Evolutionary conservation across 2,888 invertebrate species (phyloP).

Genomic region (Chirona hameri): DNA sequence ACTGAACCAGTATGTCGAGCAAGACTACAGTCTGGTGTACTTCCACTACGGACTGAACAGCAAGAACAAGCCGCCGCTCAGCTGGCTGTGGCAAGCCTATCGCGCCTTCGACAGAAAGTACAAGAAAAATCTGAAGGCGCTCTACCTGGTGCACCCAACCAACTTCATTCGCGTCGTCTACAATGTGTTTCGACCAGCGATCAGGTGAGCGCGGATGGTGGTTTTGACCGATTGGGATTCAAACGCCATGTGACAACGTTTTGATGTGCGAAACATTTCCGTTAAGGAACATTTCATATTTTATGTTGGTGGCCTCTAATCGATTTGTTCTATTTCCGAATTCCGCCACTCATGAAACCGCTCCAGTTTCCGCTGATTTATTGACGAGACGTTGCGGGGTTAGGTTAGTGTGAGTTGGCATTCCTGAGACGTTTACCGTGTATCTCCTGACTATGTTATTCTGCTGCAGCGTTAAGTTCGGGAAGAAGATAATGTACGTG

Average conservation of each 20-base stretch:
- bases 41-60: slow-evolving; percentile 95
- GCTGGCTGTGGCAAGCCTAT: slow-evolving; percentile 96
- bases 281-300: too few relatives aligned
- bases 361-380: too few relatives aligned
- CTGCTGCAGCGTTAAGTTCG: slow-evolving; percentile 86
- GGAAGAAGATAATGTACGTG: slow-evolving; percentile 94
- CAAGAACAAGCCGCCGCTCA: slow-evolving; percentile 90
- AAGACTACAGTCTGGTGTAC: slow-evolving; percentile 96
- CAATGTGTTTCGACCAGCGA: slow-evolving; percentile 91
- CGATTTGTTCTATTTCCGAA: too few relatives aligned
- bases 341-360: too few relatives aligned
- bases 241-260: too few relatives aligned
- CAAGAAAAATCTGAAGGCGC: slow-evolving; percentile 96
- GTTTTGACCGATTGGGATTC: too few relatives aligned
- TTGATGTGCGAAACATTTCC: too few relatives aligned
- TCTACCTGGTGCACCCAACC: slow-evolving; percentile 98
- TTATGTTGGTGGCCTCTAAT: too few relatives aligned
- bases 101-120: slow-evolving; percentile 96
- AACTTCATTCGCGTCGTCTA: slow-evolving; percentile 93
- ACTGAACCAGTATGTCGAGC: slow-evolving; percentile 94
- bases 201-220: slow-evolving; percentile 55
- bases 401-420: too few relatives aligned
- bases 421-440: too few relatives aligned
- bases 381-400: too few relatives aligned
- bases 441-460: neutral